Percentiles rank a stretch among this genome's conserved stretches.
Conservation (phyloP, 2,113 vertebrate species). For the Paradoxurus hermaphroditus region DNA sequence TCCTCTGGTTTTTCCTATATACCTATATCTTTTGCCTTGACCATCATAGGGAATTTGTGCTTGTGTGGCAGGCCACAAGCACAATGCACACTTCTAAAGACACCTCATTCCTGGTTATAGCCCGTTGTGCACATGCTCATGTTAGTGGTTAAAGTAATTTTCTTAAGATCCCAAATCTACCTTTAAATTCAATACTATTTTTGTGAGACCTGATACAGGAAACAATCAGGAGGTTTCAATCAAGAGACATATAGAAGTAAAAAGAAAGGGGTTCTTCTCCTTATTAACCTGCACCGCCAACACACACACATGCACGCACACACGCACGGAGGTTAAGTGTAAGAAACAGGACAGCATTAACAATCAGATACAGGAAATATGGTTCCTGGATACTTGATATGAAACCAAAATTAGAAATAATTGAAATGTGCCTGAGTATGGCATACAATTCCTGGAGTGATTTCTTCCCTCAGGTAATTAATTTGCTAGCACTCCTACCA, state of each 20-base stretch:
- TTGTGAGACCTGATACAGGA: background rate
- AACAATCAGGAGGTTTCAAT: background rate
- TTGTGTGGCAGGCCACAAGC: background rate
- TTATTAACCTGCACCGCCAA: background rate
- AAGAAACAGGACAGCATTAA: background rate
- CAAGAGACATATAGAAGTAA: background rate
- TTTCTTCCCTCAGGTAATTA: background rate
- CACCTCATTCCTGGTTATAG: background rate
- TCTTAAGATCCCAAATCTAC: background rate
- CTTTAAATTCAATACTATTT: background rate
- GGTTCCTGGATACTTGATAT: too few species aligned
- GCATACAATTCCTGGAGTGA: background rate
- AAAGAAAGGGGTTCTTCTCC: background rate
- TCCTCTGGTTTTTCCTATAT: background rate
- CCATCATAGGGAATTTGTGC: background rate
- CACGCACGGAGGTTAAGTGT: background rate
- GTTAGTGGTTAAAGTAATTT: background rate
- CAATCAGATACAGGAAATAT: background rate
- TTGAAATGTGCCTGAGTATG: background rate
- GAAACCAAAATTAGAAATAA: background rate
- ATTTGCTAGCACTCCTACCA: background rate
- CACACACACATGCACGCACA: background rate
- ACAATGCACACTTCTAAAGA: background rate
- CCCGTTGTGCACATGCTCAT: accelerated
- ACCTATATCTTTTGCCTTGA: background rate